These are phyloP conservation scores for Syngnathus rostellatus DNA, from an alignment of 2,797 vertebrate species.

Conservation along the genomic window DNA sequence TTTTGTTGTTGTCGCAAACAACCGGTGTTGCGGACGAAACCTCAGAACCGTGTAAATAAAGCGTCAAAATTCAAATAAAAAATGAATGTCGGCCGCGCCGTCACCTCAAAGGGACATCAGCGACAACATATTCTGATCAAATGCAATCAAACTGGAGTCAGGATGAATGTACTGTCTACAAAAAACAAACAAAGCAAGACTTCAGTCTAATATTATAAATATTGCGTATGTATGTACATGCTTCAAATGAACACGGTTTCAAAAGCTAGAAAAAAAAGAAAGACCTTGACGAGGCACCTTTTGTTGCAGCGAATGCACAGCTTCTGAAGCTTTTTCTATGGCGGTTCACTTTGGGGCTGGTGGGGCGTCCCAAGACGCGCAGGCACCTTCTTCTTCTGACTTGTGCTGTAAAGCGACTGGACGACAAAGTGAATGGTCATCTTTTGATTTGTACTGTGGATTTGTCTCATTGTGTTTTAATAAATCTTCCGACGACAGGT, in stretches of 20 bases:
- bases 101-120: constrained; percentile 39
- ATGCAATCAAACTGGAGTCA: constrained; percentile 82
- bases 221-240: constrained; percentile 70
- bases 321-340: constrained; percentile 58
- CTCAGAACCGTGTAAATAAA: constrained; percentile 68
- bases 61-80: constrained; percentile 35
- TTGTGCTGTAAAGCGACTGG: constrained; percentile 66
- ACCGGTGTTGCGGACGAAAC: constrained; percentile 58
- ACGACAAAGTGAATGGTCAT: constrained; percentile 69
- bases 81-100: constrained; percentile 58
- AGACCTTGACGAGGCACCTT: constrained; percentile 67
- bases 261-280: constrained; percentile 70
- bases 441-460: constrained; percentile 84
- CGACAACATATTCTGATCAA: constrained; percentile 57
- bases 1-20: constrained; percentile 37
- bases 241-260: constrained; percentile 68
- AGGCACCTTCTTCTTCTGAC: constrained; percentile 61
- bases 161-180: constrained; percentile 70
- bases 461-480: constrained; percentile 95
- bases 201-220: constrained; percentile 78
- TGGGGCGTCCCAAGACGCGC: constrained; percentile 59
- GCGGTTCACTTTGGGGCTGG: constrained; percentile 53
- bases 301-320: constrained; percentile 66
- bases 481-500: constrained; percentile 77
- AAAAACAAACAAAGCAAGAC: constrained; percentile 52